Evolutionary conservation across 2,797 vertebrate species (phyloP).

Genomic region (Gobionotothen gibberifrons): DNA sequence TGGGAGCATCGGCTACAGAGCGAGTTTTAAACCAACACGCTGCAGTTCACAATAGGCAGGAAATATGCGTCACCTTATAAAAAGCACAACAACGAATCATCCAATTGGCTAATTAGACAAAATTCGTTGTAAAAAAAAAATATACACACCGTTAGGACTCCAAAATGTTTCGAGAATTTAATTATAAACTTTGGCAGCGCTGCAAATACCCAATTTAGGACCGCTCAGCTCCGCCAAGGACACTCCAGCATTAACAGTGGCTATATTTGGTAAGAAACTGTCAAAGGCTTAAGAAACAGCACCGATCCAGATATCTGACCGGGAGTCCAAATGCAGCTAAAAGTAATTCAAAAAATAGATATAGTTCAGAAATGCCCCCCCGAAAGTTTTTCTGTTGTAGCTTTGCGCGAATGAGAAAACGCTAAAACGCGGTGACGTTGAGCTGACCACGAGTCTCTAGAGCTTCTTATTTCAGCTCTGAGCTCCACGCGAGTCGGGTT

Average conservation of each 20-base stretch:
- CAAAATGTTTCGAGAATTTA: conserved; percentile 47
- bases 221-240: conserved; percentile 48
- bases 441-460: conserved; percentile 56
- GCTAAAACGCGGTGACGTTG: conserved; percentile 40
- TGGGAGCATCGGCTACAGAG: conserved; percentile 27
- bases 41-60: background rate
- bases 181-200: conserved; percentile 73
- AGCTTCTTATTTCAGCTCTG: conserved; percentile 64
- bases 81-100: background rate
- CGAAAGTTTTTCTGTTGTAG: background rate
- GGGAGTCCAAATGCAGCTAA: background rate
- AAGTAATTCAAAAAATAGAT: background rate
- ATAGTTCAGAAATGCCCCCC: background rate
- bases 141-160: background rate
- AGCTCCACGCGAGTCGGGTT: conserved; percentile 26
- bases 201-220: conserved; percentile 39
- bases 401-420: conserved; percentile 41
- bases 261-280: conserved; percentile 78
- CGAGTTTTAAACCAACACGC: conserved; percentile 20
- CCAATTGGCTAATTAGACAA: background rate
- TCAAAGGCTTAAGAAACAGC: conserved; percentile 55
- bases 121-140: background rate
- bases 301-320: background rate
- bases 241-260: conserved; percentile 56
- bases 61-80: background rate